These are phyloP conservation scores for Triplophysa dalaica DNA, from an alignment of 2,113 vertebrate genomes.

Conservation along the genomic window DNA sequence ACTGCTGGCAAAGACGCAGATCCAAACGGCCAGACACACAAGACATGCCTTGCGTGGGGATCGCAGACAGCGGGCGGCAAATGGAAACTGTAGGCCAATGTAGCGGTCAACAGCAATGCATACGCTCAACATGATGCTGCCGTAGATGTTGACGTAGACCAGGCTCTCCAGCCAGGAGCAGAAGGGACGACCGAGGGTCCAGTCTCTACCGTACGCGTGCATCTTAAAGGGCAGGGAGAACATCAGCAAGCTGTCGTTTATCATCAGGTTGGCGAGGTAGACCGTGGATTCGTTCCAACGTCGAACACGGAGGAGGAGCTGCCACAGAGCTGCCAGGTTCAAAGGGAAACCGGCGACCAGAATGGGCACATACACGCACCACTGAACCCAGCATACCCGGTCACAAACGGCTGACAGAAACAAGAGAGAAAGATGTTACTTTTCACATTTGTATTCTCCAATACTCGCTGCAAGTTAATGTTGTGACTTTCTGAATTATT, in stretches of 20 bases:
- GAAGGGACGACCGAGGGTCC: slow-evolving; percentile 64
- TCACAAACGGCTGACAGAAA: background rate
- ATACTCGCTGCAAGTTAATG: no score
- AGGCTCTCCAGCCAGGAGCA: slow-evolving; percentile 74
- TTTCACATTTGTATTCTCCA: no score
- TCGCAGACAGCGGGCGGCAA: slow-evolving; percentile 52
- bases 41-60: slow-evolving; percentile 65
- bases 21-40: slow-evolving; percentile 64
- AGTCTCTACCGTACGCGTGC: slow-evolving; percentile 55
- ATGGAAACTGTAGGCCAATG: slow-evolving; percentile 63
- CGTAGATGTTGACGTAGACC: slow-evolving; percentile 76
- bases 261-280: slow-evolving; percentile 70
- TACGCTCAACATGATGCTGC: slow-evolving; percentile 73
- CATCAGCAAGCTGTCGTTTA: slow-evolving; percentile 72
- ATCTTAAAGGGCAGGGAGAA: slow-evolving; percentile 78
- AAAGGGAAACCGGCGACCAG: slow-evolving; percentile 68
- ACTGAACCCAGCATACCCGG: slow-evolving; percentile 60
- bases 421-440: slow-evolving; percentile 2
- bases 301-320: slow-evolving; percentile 64
- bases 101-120: slow-evolving; percentile 73
- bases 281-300: slow-evolving; percentile 69
- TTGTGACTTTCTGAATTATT: background rate
- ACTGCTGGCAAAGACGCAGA: slow-evolving; percentile 49
- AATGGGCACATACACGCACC: slow-evolving; percentile 64
- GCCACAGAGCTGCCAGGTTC: slow-evolving; percentile 68